A percentile compares a stretch with the other conserved stretches of the same genome.
Evolutionary conservation across 2,797 vertebrate species (phyloP).

Genomic region (Sebastiscus albofasciatus): DNA sequence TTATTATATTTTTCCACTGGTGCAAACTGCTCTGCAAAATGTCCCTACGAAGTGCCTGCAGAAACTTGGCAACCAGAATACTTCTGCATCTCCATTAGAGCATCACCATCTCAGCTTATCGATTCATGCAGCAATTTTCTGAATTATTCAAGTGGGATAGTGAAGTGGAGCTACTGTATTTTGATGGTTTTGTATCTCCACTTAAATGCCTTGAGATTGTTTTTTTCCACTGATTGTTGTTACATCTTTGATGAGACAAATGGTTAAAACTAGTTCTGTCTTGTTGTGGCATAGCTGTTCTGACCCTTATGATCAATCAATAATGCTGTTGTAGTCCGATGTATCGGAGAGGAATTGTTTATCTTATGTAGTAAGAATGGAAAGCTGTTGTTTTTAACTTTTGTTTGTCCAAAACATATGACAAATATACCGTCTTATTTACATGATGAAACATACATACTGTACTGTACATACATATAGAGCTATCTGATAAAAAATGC

Average conservation of each 20-base stretch:
- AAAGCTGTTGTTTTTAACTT: not conserved
- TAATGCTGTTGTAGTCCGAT: not conserved
- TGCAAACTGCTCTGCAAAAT: slow-evolving; percentile 3
- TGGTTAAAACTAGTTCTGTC: not conserved
- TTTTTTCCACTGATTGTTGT: not conserved
- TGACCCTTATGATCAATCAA: not conserved
- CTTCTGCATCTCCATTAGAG: slow-evolving; percentile 12
- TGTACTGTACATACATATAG: not conserved
- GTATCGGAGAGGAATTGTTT: not conserved
- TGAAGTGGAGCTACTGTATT: slow-evolving; percentile 8
- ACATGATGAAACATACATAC: not conserved
- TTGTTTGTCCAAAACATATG: not conserved
- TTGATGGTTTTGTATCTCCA: not conserved
- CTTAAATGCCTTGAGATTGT: not conserved
- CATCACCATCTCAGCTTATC: slow-evolving; percentile 11
- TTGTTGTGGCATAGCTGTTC: not conserved
- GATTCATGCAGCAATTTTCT: slow-evolving; percentile 21
- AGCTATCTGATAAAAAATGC: not conserved
- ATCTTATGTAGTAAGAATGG: not conserved
- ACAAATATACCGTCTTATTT: not conserved
- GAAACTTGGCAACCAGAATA: slow-evolving; percentile 4
- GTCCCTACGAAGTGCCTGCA: not conserved
- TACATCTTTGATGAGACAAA: not conserved
- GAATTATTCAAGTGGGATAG: slow-evolving; percentile 35
- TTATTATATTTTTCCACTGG: slow-evolving; percentile 5